Percentiles rank a stretch among this genome's conserved stretches.
Evolutionary conservation across 2,888 invertebrate genomes (phyloP).

Genomic region (Pollenia amentaria): DNA sequence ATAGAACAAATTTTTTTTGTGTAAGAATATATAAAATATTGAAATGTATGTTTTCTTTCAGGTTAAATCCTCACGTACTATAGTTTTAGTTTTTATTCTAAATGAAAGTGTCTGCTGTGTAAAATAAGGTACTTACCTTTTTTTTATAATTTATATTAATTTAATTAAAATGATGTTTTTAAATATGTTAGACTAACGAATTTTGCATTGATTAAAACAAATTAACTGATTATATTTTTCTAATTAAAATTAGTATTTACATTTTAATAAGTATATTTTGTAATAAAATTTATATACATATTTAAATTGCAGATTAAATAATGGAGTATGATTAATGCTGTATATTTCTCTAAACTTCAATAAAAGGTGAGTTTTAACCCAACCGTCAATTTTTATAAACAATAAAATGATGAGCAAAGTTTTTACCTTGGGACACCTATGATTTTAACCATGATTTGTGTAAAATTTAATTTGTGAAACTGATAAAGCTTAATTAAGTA

Average conservation of each 20-base stretch:
- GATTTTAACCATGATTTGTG: conserved; percentile 82
- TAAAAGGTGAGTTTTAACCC: conserved; percentile 49
- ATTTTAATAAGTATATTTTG: neutral
- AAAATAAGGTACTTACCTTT: neutral
- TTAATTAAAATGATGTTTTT: conserved; percentile 71
- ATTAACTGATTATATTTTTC: conserved; percentile 36
- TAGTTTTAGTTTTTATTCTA: conserved; percentile 13
- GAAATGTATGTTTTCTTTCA: neutral
- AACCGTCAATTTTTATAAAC: neutral
- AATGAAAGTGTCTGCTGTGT: neutral
- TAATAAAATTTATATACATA: neutral
- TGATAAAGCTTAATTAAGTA: neutral
- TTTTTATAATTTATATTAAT: neutral
- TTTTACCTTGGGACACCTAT: conserved; percentile 85
- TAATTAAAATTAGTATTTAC: neutral
- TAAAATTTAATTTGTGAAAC: conserved; percentile 74
- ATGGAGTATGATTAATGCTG: conserved; percentile 5
- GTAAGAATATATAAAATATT: no score
- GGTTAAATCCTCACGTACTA: neutral
- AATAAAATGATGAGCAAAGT: conserved; percentile 77
- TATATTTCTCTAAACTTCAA: neutral
- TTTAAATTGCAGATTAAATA: conserved; percentile 42
- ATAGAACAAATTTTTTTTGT: no score
- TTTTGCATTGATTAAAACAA: conserved; percentile 69
- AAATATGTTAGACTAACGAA: conserved; percentile 76